These are phyloP conservation scores for Cerastis leucographa DNA, from an alignment of 2,888 invertebrate species.

Conservation along the genomic window DNA sequence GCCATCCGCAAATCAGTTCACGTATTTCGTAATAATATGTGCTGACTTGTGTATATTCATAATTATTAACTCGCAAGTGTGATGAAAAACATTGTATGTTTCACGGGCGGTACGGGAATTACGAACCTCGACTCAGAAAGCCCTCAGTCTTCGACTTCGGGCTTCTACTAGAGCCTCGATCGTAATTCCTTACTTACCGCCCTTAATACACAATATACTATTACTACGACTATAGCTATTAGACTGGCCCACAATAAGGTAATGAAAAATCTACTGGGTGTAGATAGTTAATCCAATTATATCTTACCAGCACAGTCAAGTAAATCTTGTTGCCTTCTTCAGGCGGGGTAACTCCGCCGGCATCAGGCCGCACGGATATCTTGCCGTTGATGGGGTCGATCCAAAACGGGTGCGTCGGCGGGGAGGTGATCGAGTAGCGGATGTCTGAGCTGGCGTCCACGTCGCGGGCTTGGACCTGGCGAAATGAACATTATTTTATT, in stretches of 20 bases:
- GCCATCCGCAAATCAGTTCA: too few species aligned
- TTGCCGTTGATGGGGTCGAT: conserved; percentile 93
- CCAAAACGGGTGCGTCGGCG: conserved; percentile 92
- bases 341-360: conserved; percentile 83
- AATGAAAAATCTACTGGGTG: background rate
- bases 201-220: too few species aligned
- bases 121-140: too few species aligned
- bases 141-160: too few species aligned
- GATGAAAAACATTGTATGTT: too few species aligned
- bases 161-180: too few species aligned
- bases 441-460: conserved; percentile 95
- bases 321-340: conserved; percentile 91
- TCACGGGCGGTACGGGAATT: too few species aligned
- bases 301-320: conserved; percentile 92
- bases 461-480: conserved; percentile 94
- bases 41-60: too few species aligned
- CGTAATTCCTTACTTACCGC: too few species aligned
- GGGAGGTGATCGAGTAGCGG: conserved; percentile 93
- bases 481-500: too few species aligned
- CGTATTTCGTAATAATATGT: too few species aligned
- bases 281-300: background rate
- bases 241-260: background rate
- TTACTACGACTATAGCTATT: background rate
- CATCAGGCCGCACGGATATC: conserved; percentile 84
- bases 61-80: too few species aligned